Conservation (phyloP, 2,113 vertebrate species). For the Anarhynchus alexandrinus region DNA sequence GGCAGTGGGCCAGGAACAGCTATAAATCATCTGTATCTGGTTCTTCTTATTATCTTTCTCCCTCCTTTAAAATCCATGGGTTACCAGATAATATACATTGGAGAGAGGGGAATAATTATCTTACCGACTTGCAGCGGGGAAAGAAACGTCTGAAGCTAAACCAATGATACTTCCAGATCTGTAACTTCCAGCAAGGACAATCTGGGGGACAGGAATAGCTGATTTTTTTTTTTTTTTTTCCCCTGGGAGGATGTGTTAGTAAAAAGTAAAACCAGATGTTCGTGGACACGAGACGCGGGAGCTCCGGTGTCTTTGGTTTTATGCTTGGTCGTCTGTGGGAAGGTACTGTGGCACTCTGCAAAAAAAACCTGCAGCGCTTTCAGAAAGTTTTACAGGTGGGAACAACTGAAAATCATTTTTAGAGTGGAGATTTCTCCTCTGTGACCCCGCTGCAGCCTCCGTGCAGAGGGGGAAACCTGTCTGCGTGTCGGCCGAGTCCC, state of each 20-base stretch:
- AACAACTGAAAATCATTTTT: neutral
- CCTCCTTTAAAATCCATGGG: neutral
- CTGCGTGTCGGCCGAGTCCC: accelerated
- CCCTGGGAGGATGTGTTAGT: neutral
- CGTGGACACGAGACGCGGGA: accelerated
- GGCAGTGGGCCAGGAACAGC: constrained; percentile 7
- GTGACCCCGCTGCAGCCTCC: neutral
- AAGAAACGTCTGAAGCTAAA: neutral
- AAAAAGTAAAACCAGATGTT: neutral
- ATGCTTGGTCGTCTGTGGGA: neutral
- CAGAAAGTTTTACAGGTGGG: neutral
- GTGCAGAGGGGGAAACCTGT: neutral
- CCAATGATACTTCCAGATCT: neutral
- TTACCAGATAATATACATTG: neutral
- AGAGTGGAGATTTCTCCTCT: neutral
- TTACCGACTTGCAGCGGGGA: neutral
- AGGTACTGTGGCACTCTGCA: no score
- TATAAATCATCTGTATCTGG: neutral
- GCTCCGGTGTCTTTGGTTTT: neutral
- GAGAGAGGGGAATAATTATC: neutral
- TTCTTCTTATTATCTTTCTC: neutral
- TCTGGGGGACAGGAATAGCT: neutral
- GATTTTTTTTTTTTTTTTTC: neutral
- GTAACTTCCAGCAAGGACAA: neutral
- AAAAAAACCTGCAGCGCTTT: neutral